Evolutionary conservation across 2,113 vertebrate genomes (phyloP).

Genomic region (Shinisaurus crocodilurus): DNA sequence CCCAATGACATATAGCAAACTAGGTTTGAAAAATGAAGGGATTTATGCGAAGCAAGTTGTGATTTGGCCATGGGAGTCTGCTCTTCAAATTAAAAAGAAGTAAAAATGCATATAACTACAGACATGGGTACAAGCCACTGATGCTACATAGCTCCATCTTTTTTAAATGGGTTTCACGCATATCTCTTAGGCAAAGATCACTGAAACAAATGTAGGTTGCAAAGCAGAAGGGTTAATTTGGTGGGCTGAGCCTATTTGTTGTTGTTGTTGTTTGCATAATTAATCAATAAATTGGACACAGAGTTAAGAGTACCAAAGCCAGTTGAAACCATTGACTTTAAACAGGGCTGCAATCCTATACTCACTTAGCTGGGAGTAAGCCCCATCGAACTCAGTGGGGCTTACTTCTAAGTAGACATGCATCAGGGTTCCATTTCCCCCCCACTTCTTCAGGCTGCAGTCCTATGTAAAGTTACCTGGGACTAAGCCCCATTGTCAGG

Average conservation of each 20-base stretch:
- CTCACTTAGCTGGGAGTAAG: no score
- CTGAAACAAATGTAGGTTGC: background rate
- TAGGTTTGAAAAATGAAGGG: background rate
- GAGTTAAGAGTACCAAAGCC: background rate
- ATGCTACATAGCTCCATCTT: background rate
- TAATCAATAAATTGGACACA: no score
- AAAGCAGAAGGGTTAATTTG: no score
- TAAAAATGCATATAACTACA: background rate
- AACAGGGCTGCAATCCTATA: background rate
- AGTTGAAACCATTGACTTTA: background rate
- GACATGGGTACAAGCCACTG: no score
- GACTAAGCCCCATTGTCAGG: no score
- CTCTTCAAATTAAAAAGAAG: background rate
- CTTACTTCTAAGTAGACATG: background rate
- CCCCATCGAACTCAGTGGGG: no score
- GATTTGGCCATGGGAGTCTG: background rate
- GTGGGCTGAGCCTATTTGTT: no score
- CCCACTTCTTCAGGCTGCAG: no score
- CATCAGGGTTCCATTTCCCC: no score
- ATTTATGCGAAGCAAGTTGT: background rate
- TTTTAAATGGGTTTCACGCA: background rate
- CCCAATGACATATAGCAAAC: background rate
- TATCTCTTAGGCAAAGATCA: background rate
- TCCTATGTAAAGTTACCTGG: no score
- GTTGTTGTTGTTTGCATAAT: no score